These are phyloP conservation scores for Guaruba guarouba DNA, from an alignment of 2,113 vertebrate genomes.

Conservation along the genomic window DNA sequence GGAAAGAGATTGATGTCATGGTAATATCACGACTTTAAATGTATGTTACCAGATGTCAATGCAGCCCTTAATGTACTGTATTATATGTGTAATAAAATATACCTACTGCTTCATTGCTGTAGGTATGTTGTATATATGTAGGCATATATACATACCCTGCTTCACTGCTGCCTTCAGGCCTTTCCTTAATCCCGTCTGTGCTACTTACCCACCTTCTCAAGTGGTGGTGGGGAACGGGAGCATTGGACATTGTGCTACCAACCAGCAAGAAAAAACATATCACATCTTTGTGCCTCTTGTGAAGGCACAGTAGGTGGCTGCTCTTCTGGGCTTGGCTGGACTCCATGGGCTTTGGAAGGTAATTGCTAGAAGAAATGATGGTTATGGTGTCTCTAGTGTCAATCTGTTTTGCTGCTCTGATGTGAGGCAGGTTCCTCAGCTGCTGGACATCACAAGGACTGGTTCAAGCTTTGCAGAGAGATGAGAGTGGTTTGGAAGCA, in stretches of 20 bases:
- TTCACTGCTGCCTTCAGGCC: background rate
- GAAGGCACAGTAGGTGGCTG: background rate
- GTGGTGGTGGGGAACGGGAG: background rate
- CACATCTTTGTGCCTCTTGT: background rate
- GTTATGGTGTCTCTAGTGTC: background rate
- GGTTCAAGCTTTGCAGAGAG: background rate
- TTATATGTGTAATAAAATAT: background rate
- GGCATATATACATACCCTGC: background rate
- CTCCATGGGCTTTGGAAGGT: background rate
- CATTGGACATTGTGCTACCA: background rate
- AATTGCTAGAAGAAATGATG: background rate
- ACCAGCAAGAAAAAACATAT: no score
- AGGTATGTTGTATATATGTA: background rate
- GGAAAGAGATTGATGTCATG: background rate
- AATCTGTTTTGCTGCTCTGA: background rate
- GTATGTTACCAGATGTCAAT: background rate
- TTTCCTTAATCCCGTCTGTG: background rate
- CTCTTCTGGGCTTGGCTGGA: background rate
- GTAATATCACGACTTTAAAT: background rate
- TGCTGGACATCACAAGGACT: background rate
- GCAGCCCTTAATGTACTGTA: background rate
- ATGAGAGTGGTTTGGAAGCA: background rate
- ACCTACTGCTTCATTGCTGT: background rate
- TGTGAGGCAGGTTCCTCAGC: background rate
- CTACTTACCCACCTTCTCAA: accelerated